Conservation (phyloP, 2,113 vertebrate genomes). For the Oceanites oceanicus region DNA sequence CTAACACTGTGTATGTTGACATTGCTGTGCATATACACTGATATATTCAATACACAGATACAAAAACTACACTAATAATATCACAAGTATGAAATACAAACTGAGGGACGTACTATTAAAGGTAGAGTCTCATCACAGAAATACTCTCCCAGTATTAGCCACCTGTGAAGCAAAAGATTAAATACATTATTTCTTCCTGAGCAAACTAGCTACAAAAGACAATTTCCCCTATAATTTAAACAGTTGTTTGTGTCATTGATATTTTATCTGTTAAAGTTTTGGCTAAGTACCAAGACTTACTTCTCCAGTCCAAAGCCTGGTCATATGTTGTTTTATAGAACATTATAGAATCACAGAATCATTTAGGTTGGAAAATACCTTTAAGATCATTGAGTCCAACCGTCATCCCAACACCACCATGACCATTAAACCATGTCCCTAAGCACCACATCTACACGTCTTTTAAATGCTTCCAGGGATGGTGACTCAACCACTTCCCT, state of each 20-base stretch:
- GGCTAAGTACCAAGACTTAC: background rate
- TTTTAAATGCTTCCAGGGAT: too few relatives aligned
- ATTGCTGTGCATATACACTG: background rate
- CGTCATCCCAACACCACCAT: too few relatives aligned
- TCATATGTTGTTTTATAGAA: background rate
- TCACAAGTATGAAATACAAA: background rate
- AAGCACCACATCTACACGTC: too few relatives aligned
- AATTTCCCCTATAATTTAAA: background rate
- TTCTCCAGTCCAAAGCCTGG: background rate
- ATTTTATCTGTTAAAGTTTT: background rate
- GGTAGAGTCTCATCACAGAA: background rate
- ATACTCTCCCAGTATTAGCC: background rate
- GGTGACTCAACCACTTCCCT: too few relatives aligned
- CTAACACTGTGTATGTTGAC: background rate
- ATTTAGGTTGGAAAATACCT: too few relatives aligned
- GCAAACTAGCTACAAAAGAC: background rate
- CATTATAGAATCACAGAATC: too few relatives aligned
- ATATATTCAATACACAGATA: background rate
- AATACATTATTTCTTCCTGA: conserved; percentile 1
- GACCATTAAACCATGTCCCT: too few relatives aligned
- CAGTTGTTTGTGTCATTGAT: background rate
- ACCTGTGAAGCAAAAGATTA: conserved; percentile 2
- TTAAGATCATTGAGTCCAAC: too few relatives aligned
- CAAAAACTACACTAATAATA: background rate
- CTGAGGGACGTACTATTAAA: background rate